Base-by-base conservation (phyloP, 2,113 vertebrate species). In the Neopipo cinnamomea region DNA sequence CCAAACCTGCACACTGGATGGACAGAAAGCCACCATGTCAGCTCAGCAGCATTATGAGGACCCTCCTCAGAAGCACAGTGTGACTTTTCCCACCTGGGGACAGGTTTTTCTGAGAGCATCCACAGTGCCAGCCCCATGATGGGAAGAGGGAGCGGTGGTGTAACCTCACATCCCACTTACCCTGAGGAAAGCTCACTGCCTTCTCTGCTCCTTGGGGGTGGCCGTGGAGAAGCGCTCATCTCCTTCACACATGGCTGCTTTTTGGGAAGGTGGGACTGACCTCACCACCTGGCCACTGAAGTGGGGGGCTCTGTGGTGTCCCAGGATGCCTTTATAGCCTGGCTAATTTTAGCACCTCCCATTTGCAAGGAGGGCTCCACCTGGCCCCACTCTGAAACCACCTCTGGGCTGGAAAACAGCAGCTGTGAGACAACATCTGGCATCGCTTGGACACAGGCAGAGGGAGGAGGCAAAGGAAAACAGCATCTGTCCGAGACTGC, bases 401-500 rank as follows among this genome's bases (percentile, higher is more conserved):
- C 63, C 79, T 88, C 79, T 92, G 85, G 50, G 63, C 80, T 88
- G 41, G 73, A 81, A 85, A 85, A 50, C n/a, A 77, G 78, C 91
- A 44, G 61, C 66, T 84, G 47, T 50, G 50, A 92, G 68, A 70
- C 66, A 91, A 58, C 76, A 92, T 89, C 89, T 92, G 89, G 83
- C 94, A 89, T 11, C 0, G 1, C 73, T 93, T 0, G 42, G 71
- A 25, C 62, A 25, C 62, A 91, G 91, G 82, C 91, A 83, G 79
- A 76, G 85, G 59, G 72, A 91, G 83, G 76, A 81, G 74, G 79
- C 1, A 2, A 84, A 91, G 63, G 88, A 66, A 73, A 96, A 76
- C 35, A 71, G 58, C 1, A 1, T 90, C 88, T 92, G 71, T 68
- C 44, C 4, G 0, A 82, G 68, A 28, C 66, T 95, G 88, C 82